Evolutionary conservation across 2,797 vertebrate genomes (phyloP).

Genomic region (Anas bahamensis): DNA sequence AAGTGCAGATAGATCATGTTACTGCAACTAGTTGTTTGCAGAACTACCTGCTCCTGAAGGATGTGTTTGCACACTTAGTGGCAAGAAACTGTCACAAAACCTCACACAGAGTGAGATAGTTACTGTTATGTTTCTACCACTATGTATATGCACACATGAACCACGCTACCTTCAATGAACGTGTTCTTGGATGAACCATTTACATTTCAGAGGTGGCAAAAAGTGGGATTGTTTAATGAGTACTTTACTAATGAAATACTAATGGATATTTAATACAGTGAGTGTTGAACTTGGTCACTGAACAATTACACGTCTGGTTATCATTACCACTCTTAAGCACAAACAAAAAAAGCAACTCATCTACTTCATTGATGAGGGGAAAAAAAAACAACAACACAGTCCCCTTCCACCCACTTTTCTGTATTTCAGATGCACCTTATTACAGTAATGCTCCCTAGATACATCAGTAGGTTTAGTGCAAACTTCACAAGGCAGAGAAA

Average conservation of each 20-base stretch:
- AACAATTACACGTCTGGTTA: background rate
- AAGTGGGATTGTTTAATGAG: background rate
- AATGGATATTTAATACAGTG: background rate
- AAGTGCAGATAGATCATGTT: background rate
- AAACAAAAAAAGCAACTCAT: background rate
- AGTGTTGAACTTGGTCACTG: background rate
- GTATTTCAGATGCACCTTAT: background rate
- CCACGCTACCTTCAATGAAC: background rate
- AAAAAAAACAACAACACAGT: background rate
- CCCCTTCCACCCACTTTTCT: background rate
- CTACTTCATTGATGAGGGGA: background rate
- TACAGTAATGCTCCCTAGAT: background rate
- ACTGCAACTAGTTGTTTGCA: background rate
- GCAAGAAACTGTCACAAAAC: background rate
- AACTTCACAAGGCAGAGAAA: background rate
- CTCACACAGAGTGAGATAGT: background rate
- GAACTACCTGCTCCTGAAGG: background rate
- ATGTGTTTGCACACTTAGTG: background rate
- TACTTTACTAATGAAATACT: background rate
- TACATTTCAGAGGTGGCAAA: background rate
- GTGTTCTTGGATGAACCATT: background rate
- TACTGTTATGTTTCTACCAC: background rate
- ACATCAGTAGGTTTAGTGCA: background rate
- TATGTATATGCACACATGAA: accelerated
- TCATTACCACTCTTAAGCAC: background rate